Base-by-base conservation (phyloP, 2,113 vertebrate genomes). In the Carollia perspicillata region DNA sequence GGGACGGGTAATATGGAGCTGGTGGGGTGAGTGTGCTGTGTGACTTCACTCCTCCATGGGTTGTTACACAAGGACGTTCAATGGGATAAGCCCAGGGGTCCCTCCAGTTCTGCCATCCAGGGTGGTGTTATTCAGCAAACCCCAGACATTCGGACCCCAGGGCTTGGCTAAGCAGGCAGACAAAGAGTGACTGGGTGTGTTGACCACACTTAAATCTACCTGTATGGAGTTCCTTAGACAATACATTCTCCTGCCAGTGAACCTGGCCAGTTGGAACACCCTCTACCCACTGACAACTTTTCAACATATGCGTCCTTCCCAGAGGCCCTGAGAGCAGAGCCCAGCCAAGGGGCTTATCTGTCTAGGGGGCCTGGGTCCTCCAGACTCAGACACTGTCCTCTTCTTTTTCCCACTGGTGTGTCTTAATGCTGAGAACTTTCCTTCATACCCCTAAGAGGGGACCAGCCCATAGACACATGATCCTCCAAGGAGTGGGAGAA, bases 261-360 rank as follows among this genome's bases (percentile, higher is more conserved):
- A 47, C 60, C 28, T 37, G 53, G 51, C 30, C 10, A 33, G 14
- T 17, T 1, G 2, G 72, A 74, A 23, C 18, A 84, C 37, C n/a
- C 18, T 28, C 58, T 71, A 55, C 35, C 66, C 33, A 5, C 14
- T 33, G 23, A 69, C 37, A 13, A 28, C 18, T 92, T 71, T 47
- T 75, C 13, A 58, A 26, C 35, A 42, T 4, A 4, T 17, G 20
- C 49, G 37, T 40, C 37, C 72, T 88, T 77, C 51, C 40, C 47
- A 12, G 65, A 47, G n/a, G 14, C 12, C 18, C 84, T 51, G n/a
- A 72, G 35, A 69, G 47, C 10, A 35, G 71, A 65, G 33, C 23
- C 10, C 0, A 0, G 30, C 28, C 3, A 8, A 71, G 6, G 7
- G 12, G 12, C 20, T 20, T n/a, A 23, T 28, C 60, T 58, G 28